Evolutionary conservation across 2,797 vertebrate genomes (phyloP).

Genomic region (Acipenser transmontanus): DNA sequence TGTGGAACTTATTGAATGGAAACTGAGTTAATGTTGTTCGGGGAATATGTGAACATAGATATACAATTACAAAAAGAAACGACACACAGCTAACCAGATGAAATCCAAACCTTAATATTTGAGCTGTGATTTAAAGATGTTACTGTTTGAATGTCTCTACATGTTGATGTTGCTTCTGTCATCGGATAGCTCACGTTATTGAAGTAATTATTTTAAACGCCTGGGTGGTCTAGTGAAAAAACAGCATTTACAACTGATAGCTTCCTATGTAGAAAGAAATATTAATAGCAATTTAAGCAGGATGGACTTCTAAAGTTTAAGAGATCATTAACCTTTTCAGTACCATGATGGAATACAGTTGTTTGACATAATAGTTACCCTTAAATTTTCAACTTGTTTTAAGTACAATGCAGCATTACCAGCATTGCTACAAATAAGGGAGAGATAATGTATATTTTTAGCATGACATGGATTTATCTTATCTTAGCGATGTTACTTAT

Average conservation of each 20-base stretch:
- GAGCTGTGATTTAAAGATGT: conserved; percentile 33
- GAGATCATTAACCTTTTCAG: conserved; percentile 37
- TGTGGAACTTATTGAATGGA: background rate
- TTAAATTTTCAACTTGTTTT: conserved; percentile 5
- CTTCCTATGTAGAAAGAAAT: conserved; percentile 42
- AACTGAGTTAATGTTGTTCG: background rate
- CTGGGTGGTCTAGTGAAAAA: conserved; percentile 51
- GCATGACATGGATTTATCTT: conserved; percentile 9
- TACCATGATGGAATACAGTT: conserved; percentile 13
- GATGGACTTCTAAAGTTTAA: conserved; percentile 29
- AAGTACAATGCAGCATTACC: background rate
- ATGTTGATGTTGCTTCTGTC: conserved; percentile 39
- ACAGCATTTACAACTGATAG: conserved; percentile 43
- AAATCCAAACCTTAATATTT: conserved; percentile 31
- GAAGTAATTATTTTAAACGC: conserved; percentile 55
- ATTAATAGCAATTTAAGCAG: conserved; percentile 29
- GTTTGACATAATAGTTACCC: conserved; percentile 24
- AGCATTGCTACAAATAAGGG: conserved; percentile 23
- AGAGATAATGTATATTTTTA: conserved; percentile 24
- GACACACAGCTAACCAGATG: conserved; percentile 29
- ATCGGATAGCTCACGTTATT: conserved; percentile 41
- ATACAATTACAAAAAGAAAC: conserved; percentile 16
- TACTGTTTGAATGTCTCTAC: conserved; percentile 25
- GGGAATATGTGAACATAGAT: conserved; percentile 17
- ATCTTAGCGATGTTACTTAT: background rate